phyloP scores from a whole-genome alignment of 2,797 vertebrate genomes.

The Lacerta viridis region DNA sequence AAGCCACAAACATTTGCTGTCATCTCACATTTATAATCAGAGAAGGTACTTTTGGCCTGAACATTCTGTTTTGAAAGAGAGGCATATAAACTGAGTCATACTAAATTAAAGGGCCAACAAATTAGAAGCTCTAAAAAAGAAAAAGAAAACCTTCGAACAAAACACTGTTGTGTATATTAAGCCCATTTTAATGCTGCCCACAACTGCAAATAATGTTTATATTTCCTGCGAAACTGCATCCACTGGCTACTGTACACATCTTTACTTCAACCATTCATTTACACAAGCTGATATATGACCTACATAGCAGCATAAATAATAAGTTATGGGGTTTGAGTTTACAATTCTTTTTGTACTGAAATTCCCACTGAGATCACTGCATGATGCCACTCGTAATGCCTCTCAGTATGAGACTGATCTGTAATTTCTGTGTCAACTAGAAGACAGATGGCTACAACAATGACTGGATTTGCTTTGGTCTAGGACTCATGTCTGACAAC shows the following conservation, averaged over 20 bases:
- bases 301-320: not conserved
- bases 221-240: not conserved
- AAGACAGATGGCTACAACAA: slow-evolving; percentile 61
- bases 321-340: not conserved
- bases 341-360: slow-evolving; percentile 16
- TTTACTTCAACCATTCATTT: slow-evolving; percentile 24
- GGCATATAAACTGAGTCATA: slow-evolving; percentile 47
- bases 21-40: slow-evolving; percentile 53
- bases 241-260: slow-evolving; percentile 5
- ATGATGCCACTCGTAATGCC: not conserved
- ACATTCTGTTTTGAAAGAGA: slow-evolving; percentile 38
- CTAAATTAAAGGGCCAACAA: slow-evolving; percentile 18
- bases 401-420: slow-evolving; percentile 24
- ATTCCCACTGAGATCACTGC: not conserved
- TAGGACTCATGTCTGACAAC: slow-evolving; percentile 41
- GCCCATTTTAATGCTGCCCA: not conserved
- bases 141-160: not conserved
- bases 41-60: slow-evolving; percentile 45
- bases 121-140: not conserved
- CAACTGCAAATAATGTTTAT: not conserved
- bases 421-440: slow-evolving; percentile 30
- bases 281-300: slow-evolving; percentile 12
- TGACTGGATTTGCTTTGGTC: slow-evolving; percentile 54
- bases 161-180: not conserved
- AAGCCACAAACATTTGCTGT: slow-evolving; percentile 23